phyloP scores from a whole-genome alignment of 1,140 invertebrate species.

The Hylyphantes graminicola region DNA sequence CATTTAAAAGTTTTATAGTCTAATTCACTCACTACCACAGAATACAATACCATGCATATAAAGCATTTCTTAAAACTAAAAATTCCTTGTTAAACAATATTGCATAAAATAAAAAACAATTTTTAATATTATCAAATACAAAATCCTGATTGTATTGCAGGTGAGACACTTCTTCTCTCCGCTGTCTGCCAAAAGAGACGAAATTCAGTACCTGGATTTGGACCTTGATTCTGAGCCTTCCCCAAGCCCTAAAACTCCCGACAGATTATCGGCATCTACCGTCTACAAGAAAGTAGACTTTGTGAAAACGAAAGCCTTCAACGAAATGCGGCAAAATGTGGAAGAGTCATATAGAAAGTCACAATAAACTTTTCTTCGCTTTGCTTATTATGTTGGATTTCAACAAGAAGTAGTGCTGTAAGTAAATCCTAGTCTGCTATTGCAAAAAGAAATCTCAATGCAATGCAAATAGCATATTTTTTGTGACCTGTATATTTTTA shows the following conservation, averaged over 20 bases:
- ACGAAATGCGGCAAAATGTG: constrained; percentile 83
- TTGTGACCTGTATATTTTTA: too few relatives aligned
- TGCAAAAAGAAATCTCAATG: background rate
- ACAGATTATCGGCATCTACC: constrained; percentile 68
- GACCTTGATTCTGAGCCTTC: constrained; percentile 73
- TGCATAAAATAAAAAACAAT: background rate
- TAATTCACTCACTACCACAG: too few relatives aligned
- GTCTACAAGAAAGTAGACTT: constrained; percentile 93
- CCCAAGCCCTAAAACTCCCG: constrained; percentile 63
- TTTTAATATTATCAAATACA: background rate
- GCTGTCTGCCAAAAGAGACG: constrained; percentile 61
- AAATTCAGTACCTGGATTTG: constrained; percentile 81
- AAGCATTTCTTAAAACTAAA: too few relatives aligned
- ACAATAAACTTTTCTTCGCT: constrained; percentile 45
- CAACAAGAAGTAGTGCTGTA: background rate
- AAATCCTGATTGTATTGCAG: constrained; percentile 10
- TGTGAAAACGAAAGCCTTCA: constrained; percentile 90
- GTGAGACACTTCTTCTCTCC: constrained; percentile 22
- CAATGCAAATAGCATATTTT: too few relatives aligned
- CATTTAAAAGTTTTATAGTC: too few relatives aligned
- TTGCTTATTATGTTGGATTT: background rate
- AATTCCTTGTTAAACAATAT: too few relatives aligned
- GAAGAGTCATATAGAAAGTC: constrained; percentile 70
- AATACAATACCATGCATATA: too few relatives aligned
- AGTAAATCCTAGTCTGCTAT: constrained; percentile 21